Conservation (phyloP, 2,113 vertebrate species). For the Marcusenius ussheri region DNA sequence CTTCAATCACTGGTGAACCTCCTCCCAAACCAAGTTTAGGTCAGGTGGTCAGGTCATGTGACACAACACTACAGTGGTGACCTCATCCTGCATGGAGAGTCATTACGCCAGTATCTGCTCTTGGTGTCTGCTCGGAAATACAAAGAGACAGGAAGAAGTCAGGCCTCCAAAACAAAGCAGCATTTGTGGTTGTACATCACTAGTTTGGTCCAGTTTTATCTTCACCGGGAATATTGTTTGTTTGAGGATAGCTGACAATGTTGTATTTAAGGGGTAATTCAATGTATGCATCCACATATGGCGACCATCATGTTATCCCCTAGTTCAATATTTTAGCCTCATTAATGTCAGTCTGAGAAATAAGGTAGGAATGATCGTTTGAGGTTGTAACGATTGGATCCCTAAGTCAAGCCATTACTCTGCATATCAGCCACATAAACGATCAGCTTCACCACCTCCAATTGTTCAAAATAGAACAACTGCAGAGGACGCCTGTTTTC, state of each 20-base stretch:
- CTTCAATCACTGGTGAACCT: too few relatives aligned
- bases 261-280: neutral
- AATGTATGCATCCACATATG: neutral
- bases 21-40: neutral
- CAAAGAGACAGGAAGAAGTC: neutral
- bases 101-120: neutral
- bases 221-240: neutral
- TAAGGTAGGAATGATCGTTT: neutral
- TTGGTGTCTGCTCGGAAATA: neutral
- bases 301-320: neutral
- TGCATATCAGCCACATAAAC: neutral
- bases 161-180: neutral
- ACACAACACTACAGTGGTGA: neutral
- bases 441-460: neutral
- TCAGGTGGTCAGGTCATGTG: neutral
- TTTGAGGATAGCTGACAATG: neutral
- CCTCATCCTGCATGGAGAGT: neutral
- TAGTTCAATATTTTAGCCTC: neutral
- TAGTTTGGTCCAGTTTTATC: neutral
- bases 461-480: neutral
- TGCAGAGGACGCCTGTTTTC: neutral
- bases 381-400: neutral
- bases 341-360: neutral
- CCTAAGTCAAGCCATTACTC: neutral
- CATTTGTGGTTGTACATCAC: neutral